phyloP scores from a whole-genome alignment of 2,113 vertebrate genomes.

The Oreochromis tanganicae region DNA sequence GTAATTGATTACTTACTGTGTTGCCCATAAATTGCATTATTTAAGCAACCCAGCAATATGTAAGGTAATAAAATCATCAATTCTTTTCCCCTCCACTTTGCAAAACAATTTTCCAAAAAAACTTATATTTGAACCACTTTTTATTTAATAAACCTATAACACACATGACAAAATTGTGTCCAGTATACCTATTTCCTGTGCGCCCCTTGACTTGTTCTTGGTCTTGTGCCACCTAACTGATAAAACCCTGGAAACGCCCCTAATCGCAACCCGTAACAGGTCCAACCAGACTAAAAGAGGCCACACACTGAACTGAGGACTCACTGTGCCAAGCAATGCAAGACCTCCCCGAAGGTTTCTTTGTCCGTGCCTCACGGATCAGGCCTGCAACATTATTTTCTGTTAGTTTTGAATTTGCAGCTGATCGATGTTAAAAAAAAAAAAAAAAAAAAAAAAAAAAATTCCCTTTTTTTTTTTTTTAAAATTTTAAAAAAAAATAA shows the following conservation, averaged over 20 bases:
- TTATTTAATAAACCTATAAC: neutral
- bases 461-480: no score
- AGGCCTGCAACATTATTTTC: neutral
- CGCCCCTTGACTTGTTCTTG: neutral
- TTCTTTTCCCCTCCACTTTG: neutral
- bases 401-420: neutral
- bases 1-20: neutral
- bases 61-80: neutral
- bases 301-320: neutral
- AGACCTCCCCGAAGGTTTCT: neutral
- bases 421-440: neutral
- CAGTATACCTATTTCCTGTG: neutral
- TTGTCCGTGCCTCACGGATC: neutral
- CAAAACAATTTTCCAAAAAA: neutral
- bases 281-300: neutral
- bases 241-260: neutral
- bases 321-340: neutral
- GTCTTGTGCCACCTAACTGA: neutral
- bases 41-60: neutral
- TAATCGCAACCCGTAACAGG: neutral
- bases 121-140: neutral
- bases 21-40: neutral
- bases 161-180: neutral
- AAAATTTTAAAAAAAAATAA: no score
- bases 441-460: no score